These are phyloP conservation scores for Rhineura floridana DNA, from an alignment of 2,113 vertebrate species.

Conservation along the genomic window DNA sequence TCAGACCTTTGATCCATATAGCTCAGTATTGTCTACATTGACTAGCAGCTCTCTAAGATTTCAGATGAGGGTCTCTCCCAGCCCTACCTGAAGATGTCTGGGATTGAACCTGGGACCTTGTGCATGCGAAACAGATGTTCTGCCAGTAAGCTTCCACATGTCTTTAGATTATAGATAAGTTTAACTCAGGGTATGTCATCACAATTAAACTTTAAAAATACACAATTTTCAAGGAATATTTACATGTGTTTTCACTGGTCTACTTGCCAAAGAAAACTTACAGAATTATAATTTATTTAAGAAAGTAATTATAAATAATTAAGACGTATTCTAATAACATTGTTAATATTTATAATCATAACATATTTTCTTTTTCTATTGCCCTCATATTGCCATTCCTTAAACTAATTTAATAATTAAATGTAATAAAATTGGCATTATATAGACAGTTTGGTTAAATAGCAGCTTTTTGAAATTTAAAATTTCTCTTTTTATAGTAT, in stretches of 20 bases:
- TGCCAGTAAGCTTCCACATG: not conserved
- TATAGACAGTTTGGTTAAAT: not conserved
- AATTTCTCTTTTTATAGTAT: conserved; percentile 76
- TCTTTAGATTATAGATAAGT: not conserved
- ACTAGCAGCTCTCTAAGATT: too few species aligned
- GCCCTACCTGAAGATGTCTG: too few species aligned
- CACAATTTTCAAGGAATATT: not conserved
- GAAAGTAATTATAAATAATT: not conserved
- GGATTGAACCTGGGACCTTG: too few species aligned
- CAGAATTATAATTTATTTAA: not conserved
- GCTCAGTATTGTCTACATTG: too few species aligned
- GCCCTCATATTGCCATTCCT: not conserved
- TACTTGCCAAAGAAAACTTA: not conserved
- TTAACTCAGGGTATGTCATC: not conserved
- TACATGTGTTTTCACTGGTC: not conserved
- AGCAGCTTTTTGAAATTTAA: not conserved
- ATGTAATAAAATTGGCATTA: not conserved
- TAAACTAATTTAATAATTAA: not conserved
- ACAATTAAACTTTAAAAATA: not conserved
- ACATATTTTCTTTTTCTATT: not conserved
- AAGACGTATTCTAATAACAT: not conserved
- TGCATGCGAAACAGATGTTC: too few species aligned
- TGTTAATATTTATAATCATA: not conserved
- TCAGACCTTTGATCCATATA: too few species aligned
- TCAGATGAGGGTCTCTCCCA: too few species aligned